phyloP scores from a whole-genome alignment of 1,140 invertebrate genomes.

The Nasonia longicornis region DNA sequence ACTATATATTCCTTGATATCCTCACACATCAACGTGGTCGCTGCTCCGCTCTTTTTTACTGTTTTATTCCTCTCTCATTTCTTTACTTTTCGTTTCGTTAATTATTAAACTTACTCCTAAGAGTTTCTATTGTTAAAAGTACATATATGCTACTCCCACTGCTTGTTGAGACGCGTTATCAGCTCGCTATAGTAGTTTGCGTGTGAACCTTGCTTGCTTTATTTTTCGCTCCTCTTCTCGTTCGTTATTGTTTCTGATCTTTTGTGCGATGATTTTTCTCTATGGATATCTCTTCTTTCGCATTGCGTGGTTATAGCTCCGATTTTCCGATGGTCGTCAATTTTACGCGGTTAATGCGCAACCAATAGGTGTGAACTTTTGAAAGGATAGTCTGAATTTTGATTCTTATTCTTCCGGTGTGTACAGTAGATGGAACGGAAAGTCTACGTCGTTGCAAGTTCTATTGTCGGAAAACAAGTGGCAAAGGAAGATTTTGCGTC shows the following conservation, averaged over 20 bases:
- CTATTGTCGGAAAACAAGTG: slow-evolving; percentile 3
- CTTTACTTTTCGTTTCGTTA: slow-evolving; percentile 46
- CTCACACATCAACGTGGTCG: slow-evolving; percentile 65
- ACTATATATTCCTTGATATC: slow-evolving; percentile 56
- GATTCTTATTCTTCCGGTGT: not conserved
- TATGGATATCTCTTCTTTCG: slow-evolving; percentile 41
- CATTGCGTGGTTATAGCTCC: slow-evolving; percentile 39
- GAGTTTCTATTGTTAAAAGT: slow-evolving; percentile 52
- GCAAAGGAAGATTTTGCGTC: not conserved
- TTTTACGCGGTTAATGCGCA: slow-evolving; percentile 19
- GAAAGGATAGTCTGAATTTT: not conserved
- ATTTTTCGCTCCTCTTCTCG: slow-evolving; percentile 42
- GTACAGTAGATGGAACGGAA: not conserved
- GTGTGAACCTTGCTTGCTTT: slow-evolving; percentile 36
- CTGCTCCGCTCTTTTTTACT: slow-evolving; percentile 57
- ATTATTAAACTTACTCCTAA: slow-evolving; percentile 53
- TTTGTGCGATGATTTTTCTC: slow-evolving; percentile 38
- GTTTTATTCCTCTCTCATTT: slow-evolving; percentile 48
- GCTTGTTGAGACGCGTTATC: slow-evolving; percentile 51
- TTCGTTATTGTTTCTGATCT: slow-evolving; percentile 50
- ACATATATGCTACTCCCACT: slow-evolving; percentile 55
- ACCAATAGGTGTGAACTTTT: not conserved
- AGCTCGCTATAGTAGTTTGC: slow-evolving; percentile 32
- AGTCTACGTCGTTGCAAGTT: not conserved
- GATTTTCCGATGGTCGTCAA: not conserved